These are phyloP conservation scores for Pseudococcus viburni DNA, from an alignment of 2,888 invertebrate species.

Conservation along the genomic window DNA sequence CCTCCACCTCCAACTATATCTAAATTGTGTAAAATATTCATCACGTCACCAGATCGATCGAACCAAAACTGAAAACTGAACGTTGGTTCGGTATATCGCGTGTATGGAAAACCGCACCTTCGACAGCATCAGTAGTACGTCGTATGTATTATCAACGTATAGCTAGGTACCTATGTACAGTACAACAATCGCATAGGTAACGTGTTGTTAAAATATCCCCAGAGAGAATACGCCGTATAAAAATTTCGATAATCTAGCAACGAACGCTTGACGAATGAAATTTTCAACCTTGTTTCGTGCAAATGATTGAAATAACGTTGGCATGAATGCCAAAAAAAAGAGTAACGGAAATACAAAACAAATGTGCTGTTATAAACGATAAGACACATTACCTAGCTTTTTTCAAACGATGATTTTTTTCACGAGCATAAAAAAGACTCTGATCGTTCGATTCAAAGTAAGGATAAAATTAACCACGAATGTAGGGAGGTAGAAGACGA, in stretches of 20 bases:
- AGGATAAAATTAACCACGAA: too few relatives aligned
- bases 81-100: neutral
- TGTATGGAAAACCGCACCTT: neutral
- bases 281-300: neutral
- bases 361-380: conserved; percentile 35
- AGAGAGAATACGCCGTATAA: neutral
- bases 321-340: neutral
- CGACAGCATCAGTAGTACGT: neutral
- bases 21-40: conserved; percentile 30
- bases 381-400: neutral
- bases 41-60: neutral
- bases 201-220: neutral
- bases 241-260: conserved; percentile 1
- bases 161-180: neutral
- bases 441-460: too few relatives aligned
- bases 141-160: neutral
- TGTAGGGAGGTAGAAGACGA: too few relatives aligned
- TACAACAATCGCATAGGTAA: neutral
- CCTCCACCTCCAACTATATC: neutral
- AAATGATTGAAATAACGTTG: neutral
- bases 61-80: neutral
- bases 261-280: neutral
- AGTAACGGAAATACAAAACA: conserved; percentile 24
- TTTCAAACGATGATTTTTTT: neutral
- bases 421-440: neutral